Conservation (phyloP, 2,797 vertebrate species). For the Siniperca scherzeri region DNA sequence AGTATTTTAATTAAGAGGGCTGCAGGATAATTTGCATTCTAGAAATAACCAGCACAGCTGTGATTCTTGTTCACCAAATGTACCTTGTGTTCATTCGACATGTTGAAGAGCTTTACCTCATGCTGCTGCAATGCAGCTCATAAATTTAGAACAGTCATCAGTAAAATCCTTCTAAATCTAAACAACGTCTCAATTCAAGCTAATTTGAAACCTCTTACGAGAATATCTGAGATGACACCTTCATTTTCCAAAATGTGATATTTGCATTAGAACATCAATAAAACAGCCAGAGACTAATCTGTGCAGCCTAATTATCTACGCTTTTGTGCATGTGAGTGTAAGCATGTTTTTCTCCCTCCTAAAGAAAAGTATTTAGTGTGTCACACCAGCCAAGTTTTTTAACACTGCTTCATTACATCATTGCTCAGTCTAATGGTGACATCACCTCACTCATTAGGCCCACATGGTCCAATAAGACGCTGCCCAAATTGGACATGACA, state of each 20-base stretch:
- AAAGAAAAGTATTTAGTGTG: slow-evolving; percentile 44
- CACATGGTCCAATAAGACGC: slow-evolving; percentile 50
- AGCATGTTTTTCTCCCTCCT: slow-evolving; percentile 22
- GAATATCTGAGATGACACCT: slow-evolving; percentile 22
- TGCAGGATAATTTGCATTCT: slow-evolving; percentile 15
- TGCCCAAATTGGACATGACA: slow-evolving; percentile 50
- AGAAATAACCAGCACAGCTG: slow-evolving; percentile 13
- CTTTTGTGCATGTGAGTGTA: slow-evolving; percentile 9
- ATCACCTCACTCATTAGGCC: slow-evolving; percentile 68
- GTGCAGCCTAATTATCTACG: slow-evolving; percentile 3
- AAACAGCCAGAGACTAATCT: slow-evolving; percentile 24
- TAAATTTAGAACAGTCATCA: slow-evolving; percentile 23
- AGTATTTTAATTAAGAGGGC: background rate
- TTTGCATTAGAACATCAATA: slow-evolving; percentile 16
- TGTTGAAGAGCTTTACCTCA: slow-evolving; percentile 30
- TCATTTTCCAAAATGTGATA: slow-evolving; percentile 28
- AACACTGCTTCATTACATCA: slow-evolving; percentile 58
- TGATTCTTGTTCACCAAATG: slow-evolving; percentile 27
- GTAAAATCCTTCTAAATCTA: slow-evolving; percentile 16
- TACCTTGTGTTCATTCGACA: slow-evolving; percentile 27
- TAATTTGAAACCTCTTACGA: background rate
- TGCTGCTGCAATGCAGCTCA: slow-evolving; percentile 12
- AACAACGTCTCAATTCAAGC: slow-evolving; percentile 5
- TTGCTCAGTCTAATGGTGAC: slow-evolving; percentile 55
- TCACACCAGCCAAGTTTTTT: slow-evolving; percentile 32